Base-by-base conservation (phyloP, 2,797 vertebrate genomes). In the Epinephelus coioides region DNA sequence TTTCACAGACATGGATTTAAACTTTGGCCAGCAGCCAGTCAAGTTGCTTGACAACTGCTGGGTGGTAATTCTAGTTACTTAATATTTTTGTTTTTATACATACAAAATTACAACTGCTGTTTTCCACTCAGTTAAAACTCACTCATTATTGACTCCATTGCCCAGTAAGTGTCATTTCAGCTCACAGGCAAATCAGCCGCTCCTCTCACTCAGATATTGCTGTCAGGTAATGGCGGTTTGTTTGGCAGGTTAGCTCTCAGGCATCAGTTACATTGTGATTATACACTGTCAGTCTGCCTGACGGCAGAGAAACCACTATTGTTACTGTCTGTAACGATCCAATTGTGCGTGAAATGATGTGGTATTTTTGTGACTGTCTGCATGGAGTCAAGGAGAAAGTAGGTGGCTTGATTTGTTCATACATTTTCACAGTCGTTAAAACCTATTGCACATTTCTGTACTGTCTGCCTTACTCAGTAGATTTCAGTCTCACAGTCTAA, bases 221-320 rank as follows among this genome's bases (percentile, higher is more conserved):
- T 64, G 14, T 65, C 53, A 59, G 10, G 8, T 40, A 14, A 51
- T 56, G 62, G 12, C 53, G 49, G 34, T 44, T 65, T 50, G 43
- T 47, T 74, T 79, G 60, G 43, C 61, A 76, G 50, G 51, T 50
- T 47, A 12, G 15, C 55, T 53, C 63, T 14, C 17, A 34, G 8
- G n/a, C 62, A 54, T 54, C 62, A 19, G 47, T 73, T 56, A 57
- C 14, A 49, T 40, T 27, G 34, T 38, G 15, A 55, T 57, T 5
- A 63, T 66, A 55, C 47, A 43, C 59, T 62, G 13, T 46, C 21
- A 69, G 0, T 51, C 46, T 80, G 15, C 38, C 10, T 38, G 12
- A 60, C 49, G 17, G 44, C 67, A 73, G 43, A 6, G 15, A 61
- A n/a, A 21, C 3, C 21, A 9, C 25, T 21, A 21, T 30, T 66